Percentiles rank a stretch among this genome's conserved stretches.
Conservation (phyloP, 2,113 vertebrate genomes). For the Glaucidium brasilianum region DNA sequence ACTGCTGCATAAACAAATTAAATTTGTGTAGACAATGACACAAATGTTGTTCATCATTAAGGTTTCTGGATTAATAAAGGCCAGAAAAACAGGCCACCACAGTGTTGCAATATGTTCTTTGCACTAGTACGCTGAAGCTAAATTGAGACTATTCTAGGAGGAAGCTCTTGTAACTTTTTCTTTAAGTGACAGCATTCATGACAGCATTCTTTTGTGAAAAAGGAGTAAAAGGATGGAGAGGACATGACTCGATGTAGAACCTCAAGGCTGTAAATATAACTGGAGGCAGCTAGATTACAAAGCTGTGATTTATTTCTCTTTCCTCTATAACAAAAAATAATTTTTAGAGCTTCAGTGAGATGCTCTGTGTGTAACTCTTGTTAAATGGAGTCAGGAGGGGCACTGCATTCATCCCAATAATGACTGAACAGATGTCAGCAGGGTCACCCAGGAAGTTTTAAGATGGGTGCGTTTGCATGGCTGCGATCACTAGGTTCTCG, state of each 20-base stretch:
- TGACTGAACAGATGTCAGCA: not conserved
- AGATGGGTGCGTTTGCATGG: accelerated
- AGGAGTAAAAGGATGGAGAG: not conserved
- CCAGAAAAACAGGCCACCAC: slow-evolving; percentile 80
- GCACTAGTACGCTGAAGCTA: not conserved
- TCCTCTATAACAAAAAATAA: not conserved
- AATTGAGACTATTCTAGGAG: slow-evolving; percentile 32
- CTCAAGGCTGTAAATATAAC: not conserved
- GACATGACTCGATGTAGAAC: not conserved
- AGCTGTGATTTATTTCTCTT: not conserved
- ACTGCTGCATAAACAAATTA: slow-evolving; percentile 88
- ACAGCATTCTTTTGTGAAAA: not conserved
- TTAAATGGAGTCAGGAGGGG: not conserved
- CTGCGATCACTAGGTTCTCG: accelerated
- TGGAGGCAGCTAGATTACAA: not conserved
- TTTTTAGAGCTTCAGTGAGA: not conserved
- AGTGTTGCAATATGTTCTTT: slow-evolving; percentile 59
- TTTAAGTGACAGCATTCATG: not conserved
- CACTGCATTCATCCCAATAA: accelerated
- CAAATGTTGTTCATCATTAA: slow-evolving; percentile 85
- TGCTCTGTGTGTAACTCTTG: not conserved
- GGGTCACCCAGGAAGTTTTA: not conserved
- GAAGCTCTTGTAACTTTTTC: slow-evolving; percentile 16
- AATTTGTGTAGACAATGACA: slow-evolving; percentile 86
- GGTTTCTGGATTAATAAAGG: slow-evolving; percentile 83